Percentiles rank a stretch among this genome's conserved stretches.
Evolutionary conservation across 1,140 invertebrate genomes (phyloP).

Genomic region (Luehdorfia chinensis): DNA sequence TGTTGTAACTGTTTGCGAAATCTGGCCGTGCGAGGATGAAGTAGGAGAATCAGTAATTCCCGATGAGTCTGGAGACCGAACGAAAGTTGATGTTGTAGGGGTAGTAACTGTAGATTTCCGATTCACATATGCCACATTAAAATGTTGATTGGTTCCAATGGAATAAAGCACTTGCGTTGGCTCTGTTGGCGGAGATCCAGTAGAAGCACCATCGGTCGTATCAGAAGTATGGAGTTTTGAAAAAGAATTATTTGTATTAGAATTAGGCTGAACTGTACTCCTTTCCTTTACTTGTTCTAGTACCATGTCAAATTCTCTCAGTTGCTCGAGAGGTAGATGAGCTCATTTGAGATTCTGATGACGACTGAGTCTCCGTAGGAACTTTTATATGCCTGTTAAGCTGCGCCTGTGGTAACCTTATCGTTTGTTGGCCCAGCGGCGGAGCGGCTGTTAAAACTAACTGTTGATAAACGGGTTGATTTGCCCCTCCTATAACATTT

Average conservation of each 20-base stretch:
- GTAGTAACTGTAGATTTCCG: constrained; percentile 53
- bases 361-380: constrained; percentile 47
- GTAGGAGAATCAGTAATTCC: constrained; percentile 59
- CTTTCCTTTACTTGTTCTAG: constrained; percentile 88
- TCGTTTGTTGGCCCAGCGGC: constrained; percentile 62
- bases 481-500: constrained; percentile 75
- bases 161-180: constrained; percentile 66
- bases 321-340: constrained; percentile 84
- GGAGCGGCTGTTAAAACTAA: constrained; percentile 70
- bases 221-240: constrained; percentile 45
- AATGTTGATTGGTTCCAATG: constrained; percentile 60
- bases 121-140: constrained; percentile 71
- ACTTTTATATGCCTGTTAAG: constrained; percentile 44
- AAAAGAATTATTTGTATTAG: constrained; percentile 29
- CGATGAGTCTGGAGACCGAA: constrained; percentile 64
- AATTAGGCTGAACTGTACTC: constrained; percentile 78
- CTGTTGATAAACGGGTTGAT: constrained; percentile 73
- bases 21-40: constrained; percentile 53
- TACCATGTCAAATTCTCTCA: constrained; percentile 89
- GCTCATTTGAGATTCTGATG: constrained; percentile 71
- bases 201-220: constrained; percentile 36
- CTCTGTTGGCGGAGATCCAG: constrained; percentile 41
- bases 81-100: constrained; percentile 47
- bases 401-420: constrained; percentile 67
- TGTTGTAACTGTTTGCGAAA: constrained; percentile 53